Evolutionary conservation across 2,888 invertebrate genomes (phyloP).

Genomic region (Oligia strigilis): DNA sequence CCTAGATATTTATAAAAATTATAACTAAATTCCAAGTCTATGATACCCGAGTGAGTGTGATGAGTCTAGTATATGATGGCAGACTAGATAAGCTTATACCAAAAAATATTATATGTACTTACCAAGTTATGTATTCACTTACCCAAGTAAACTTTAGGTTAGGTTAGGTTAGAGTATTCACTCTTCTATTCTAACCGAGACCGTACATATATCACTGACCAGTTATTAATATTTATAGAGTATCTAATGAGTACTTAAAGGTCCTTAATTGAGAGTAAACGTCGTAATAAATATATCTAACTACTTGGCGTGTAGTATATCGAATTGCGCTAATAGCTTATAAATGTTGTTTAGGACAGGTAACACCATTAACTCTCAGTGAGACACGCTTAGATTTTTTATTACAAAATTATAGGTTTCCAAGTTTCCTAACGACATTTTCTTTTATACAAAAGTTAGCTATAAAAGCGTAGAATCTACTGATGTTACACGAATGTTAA

Average conservation of each 20-base stretch:
- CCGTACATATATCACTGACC: neutral
- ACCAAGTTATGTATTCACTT: neutral
- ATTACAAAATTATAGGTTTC: conserved; percentile 34
- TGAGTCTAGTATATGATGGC: too few species aligned
- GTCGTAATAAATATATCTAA: conserved; percentile 27
- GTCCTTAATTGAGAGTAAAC: conserved; percentile 21
- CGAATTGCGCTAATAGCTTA: conserved; percentile 17
- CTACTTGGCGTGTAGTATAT: neutral
- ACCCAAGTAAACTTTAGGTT: neutral
- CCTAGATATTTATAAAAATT: neutral
- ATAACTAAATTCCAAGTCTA: neutral
- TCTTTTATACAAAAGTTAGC: conserved; percentile 10
- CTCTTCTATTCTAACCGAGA: neutral
- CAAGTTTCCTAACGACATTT: conserved; percentile 28
- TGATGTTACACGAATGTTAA: neutral
- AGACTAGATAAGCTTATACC: neutral
- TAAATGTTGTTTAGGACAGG: conserved; percentile 17
- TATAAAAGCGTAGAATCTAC: neutral
- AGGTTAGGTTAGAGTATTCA: too few species aligned
- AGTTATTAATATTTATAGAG: conserved; percentile 20
- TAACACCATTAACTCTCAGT: conserved; percentile 26
- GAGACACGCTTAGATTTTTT: conserved; percentile 42
- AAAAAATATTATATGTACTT: neutral
- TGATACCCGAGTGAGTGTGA: neutral
- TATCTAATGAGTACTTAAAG: neutral